Evolutionary conservation across 2,797 vertebrate species (phyloP).

Genomic region (Emys orbicularis): DNA sequence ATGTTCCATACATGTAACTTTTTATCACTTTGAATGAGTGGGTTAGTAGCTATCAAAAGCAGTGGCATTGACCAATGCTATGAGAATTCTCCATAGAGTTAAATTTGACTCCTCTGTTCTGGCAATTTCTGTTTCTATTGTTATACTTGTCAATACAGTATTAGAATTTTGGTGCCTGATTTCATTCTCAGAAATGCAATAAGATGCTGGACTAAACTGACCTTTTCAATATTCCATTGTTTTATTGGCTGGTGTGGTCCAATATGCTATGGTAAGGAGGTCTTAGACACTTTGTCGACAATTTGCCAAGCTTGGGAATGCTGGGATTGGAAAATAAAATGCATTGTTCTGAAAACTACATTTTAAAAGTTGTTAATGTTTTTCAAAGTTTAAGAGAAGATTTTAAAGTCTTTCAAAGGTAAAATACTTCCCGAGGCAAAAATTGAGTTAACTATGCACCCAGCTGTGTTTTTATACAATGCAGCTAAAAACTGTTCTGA

Average conservation of each 20-base stretch:
- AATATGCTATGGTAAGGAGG: constrained; percentile 14
- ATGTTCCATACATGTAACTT: not conserved
- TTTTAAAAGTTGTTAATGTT: not conserved
- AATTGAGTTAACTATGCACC: not conserved
- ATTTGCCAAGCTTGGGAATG: not conserved
- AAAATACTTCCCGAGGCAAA: not conserved
- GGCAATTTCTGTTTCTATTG: not conserved
- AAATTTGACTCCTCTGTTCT: not conserved
- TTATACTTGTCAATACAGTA: not conserved
- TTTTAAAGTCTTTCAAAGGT: not conserved
- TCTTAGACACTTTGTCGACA: not conserved
- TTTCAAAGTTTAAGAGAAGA: not conserved
- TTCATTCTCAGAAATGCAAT: constrained; percentile 41
- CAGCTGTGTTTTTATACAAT: not conserved
- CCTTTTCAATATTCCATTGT: constrained; percentile 42
- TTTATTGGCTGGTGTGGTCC: constrained; percentile 34
- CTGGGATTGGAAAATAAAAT: not conserved
- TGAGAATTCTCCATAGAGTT: not conserved
- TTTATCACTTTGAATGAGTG: not conserved
- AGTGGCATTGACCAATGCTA: not conserved
- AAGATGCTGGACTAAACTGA: constrained; percentile 21
- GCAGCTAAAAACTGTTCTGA: constrained; percentile 1
- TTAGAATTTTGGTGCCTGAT: constrained; percentile 1
- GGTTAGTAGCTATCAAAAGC: not conserved
- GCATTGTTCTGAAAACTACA: constrained; percentile 19